phyloP scores from a whole-genome alignment of 2,113 vertebrate genomes.

The Oreocharis arfaki region DNA sequence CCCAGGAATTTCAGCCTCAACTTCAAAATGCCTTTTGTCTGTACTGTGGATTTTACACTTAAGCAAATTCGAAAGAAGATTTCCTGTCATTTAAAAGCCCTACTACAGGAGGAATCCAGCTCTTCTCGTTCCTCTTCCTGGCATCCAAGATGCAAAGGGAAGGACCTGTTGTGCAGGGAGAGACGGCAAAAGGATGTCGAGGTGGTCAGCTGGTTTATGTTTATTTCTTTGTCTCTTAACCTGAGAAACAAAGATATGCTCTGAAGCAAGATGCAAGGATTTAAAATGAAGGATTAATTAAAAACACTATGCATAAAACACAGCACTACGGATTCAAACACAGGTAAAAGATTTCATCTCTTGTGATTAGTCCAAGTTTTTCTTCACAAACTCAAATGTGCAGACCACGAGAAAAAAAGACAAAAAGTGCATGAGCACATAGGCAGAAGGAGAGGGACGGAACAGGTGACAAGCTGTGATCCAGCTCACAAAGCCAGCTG shows the following conservation, averaged over 20 bases:
- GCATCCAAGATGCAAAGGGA: neutral
- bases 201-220: neutral
- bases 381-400: neutral
- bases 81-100: neutral
- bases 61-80: neutral
- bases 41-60: neutral
- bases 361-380: neutral
- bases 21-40: neutral
- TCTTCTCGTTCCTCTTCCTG: neutral
- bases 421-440: neutral
- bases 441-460: neutral
- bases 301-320: neutral
- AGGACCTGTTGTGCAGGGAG: neutral
- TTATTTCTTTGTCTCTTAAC: neutral
- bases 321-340: neutral
- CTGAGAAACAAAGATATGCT: neutral
- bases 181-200: neutral
- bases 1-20: neutral
- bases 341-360: neutral
- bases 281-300: neutral
- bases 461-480: neutral
- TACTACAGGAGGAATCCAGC: neutral
- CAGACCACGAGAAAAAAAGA: neutral
- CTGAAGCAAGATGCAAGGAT: neutral
- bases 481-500: neutral